Percentiles rank a stretch among this genome's conserved stretches.
Conservation (phyloP, 2,888 invertebrate species). For the Polydesmus complanatus region DNA sequence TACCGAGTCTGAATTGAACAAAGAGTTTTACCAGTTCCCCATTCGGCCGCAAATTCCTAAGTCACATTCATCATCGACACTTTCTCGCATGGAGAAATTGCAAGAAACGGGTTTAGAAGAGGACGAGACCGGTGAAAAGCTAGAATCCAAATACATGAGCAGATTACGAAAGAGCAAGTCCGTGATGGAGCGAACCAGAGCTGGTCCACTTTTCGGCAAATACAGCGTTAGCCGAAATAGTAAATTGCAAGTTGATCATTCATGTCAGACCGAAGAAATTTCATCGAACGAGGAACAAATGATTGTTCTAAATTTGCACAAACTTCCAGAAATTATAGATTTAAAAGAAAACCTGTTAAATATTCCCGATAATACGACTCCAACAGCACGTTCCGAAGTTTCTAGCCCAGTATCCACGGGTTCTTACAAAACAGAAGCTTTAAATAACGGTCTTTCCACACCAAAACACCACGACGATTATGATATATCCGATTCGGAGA, state of each 20-base stretch:
- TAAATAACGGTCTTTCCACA: not conserved
- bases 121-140: not conserved
- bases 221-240: constrained; percentile 7
- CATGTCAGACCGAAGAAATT: constrained; percentile 7
- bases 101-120: not conserved
- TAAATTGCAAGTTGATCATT: constrained; percentile 9
- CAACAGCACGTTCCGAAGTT: not conserved
- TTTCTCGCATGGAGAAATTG: not conserved
- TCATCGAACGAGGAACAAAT: not conserved
- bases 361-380: not conserved
- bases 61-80: constrained; percentile 9
- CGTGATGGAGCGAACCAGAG: constrained; percentile 2
- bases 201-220: constrained; percentile 7
- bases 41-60: no score
- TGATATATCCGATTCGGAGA: constrained; percentile 17
- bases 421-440: not conserved
- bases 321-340: not conserved
- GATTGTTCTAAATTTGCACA: not conserved
- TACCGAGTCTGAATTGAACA: no score
- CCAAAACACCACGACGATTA: constrained; percentile 9
- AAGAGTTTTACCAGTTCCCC: no score
- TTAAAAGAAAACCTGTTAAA: not conserved
- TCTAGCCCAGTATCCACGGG: not conserved
- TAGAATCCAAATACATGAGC: not conserved
- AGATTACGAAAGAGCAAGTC: constrained; percentile 12